Percentiles rank a stretch among this genome's conserved stretches.
These are phyloP conservation scores for Physella acuta DNA, from an alignment of 1,140 invertebrate genomes.

Conservation along the genomic window DNA sequence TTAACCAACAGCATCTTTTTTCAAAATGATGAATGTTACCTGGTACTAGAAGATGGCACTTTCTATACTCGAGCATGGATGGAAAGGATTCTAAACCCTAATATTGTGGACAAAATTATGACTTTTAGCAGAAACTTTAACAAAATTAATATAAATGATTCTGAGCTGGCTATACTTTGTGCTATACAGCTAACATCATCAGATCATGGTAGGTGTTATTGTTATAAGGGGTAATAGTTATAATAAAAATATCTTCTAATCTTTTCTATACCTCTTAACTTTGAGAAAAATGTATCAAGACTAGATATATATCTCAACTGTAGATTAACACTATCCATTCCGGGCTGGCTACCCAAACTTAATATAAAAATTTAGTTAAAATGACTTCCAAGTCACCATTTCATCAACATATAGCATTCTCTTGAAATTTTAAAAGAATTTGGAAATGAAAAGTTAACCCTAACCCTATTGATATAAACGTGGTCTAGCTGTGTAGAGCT, in stretches of 20 bases:
- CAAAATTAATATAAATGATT: conserved; percentile 24
- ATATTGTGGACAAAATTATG: conserved; percentile 27
- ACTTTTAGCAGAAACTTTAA: conserved; percentile 35
- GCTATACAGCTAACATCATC: conserved; percentile 28
- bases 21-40: conserved; percentile 22
- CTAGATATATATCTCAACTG: too few species aligned
- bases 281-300: not conserved
- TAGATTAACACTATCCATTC: not conserved
- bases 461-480: too few species aligned
- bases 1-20: conserved; percentile 30
- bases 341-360: not conserved
- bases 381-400: not conserved
- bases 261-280: not conserved
- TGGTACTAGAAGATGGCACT: conserved; percentile 25
- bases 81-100: conserved; percentile 27
- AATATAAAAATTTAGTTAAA: not conserved
- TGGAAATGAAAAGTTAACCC: too few species aligned
- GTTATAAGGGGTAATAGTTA: not conserved
- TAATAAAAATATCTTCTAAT: not conserved
- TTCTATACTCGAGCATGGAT: conserved; percentile 30
- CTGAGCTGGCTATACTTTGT: conserved; percentile 32
- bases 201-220: conserved; percentile 11
- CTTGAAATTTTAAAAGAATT: too few species aligned
- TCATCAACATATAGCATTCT: too few species aligned
- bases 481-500: too few species aligned